These are phyloP conservation scores for Drosophila littoralis DNA, from an alignment of 1,140 invertebrate genomes.

Conservation along the genomic window DNA sequence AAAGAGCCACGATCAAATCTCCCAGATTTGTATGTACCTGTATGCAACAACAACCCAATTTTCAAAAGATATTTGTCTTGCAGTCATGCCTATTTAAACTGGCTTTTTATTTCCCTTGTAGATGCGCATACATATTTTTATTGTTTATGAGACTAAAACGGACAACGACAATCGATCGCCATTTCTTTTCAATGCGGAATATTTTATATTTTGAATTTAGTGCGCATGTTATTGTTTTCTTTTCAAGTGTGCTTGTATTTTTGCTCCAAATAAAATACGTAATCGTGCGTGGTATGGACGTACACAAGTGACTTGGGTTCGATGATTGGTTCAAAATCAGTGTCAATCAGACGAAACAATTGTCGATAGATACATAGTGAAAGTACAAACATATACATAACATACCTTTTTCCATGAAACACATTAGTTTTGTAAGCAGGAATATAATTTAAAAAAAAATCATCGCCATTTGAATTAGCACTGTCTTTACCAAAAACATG, in stretches of 20 bases:
- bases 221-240: constrained; percentile 31
- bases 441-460: not conserved
- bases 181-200: constrained; percentile 61
- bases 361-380: not conserved
- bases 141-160: constrained; percentile 33
- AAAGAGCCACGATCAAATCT: constrained; percentile 44
- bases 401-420: not conserved
- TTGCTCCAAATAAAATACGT: constrained; percentile 47
- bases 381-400: constrained; percentile 4
- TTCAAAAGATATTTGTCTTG: constrained; percentile 38
- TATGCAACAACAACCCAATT: constrained; percentile 21
- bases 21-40: not conserved
- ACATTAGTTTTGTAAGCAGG: not conserved
- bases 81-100: constrained; percentile 17
- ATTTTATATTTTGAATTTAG: constrained; percentile 27
- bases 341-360: constrained; percentile 21
- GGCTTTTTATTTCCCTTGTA: constrained; percentile 18
- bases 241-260: constrained; percentile 18
- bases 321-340: constrained; percentile 33
- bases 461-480: not conserved
- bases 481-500: not conserved
- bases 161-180: constrained; percentile 40
- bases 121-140: constrained; percentile 46
- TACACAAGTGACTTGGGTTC: constrained; percentile 18
- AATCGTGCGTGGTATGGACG: constrained; percentile 22